Evolutionary conservation across 2,113 vertebrate species (phyloP), one percentile per base, ranked within the genome.

Genomic region (Zosterops borbonicus): DNA sequence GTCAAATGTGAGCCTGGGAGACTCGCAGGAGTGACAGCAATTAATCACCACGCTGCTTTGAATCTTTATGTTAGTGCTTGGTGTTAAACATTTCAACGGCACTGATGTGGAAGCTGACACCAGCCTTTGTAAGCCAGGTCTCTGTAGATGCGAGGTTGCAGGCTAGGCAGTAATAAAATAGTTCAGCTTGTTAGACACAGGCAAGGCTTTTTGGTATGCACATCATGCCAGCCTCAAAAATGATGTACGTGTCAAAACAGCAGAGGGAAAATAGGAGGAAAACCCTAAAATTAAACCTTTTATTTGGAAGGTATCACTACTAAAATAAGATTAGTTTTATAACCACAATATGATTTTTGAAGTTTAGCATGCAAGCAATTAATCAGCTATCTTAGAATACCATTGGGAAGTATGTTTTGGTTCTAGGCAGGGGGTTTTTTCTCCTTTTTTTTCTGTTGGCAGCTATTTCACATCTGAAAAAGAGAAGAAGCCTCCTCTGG

Each of bases 151-250:
- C 0, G 4, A 89, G 89, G 80, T 82, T 94, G 87, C 68, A 91
- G 92, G 80, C 77, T 71, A 73, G 73, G 58, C 80, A 82, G 37
- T 78, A 70, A 82, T 76, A 91, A 91, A 93, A 89, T 73, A 82
- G 79, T 87, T 85, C 77, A 42, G 83, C 79, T 91, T 52, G 85
- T 92, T 83, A 92, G 75, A 75, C 14, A 28, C 74, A 83, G 69
- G 41, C 60, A 47, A 84, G 41, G 89, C 89, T 94, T 90, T 89
- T 94, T 89, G 60, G 76, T 80, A 93, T 93, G 86, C 91, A 21
- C 52, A 24, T 64, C 87, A 46, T 74, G 81, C 42, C 69, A 84
- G 58, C 33, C 65, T 87, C 77, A 83, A 63, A 94, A 89, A 82
- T 52, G 24, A 84, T 58, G 62, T 76, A 78, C 17, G 0, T 60